Percentiles rank a stretch among this genome's conserved stretches.
Evolutionary conservation across 2,888 invertebrate genomes (phyloP).

Genomic region (Trissoscelio sp.): DNA sequence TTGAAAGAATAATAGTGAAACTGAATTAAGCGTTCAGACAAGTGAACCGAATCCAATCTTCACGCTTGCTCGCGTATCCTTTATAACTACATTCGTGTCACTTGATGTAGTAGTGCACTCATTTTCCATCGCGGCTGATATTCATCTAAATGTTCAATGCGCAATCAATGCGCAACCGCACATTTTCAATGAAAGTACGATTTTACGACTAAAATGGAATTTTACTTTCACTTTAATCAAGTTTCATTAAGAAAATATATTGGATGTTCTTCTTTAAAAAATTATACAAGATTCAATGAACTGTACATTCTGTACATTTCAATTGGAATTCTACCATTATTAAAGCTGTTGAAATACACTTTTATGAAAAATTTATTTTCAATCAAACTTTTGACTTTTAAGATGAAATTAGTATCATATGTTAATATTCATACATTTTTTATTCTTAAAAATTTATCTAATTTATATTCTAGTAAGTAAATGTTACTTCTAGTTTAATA

Average conservation of each 20-base stretch:
- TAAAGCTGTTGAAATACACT: no score
- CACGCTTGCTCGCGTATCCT: slow-evolving; percentile 34
- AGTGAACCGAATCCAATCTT: slow-evolving; percentile 35
- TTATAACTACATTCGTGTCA: slow-evolving; percentile 39
- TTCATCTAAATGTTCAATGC: slow-evolving; percentile 30
- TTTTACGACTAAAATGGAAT: slow-evolving; percentile 24
- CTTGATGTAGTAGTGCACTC: slow-evolving; percentile 2
- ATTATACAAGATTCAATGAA: no score
- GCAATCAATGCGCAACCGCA: slow-evolving; percentile 66
- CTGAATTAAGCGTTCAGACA: slow-evolving; percentile 21
- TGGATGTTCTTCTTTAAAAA: neutral
- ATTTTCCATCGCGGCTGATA: slow-evolving; percentile 35
- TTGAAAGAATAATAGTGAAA: slow-evolving; percentile 16
- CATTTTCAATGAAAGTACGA: slow-evolving; percentile 4
- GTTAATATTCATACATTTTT: no score
- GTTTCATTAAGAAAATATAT: slow-evolving; percentile 18
- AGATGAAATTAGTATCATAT: no score
- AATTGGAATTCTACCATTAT: no score
- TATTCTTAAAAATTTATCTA: no score
- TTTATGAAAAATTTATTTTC: no score
- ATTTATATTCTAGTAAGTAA: no score
- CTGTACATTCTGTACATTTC: no score
- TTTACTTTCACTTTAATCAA: slow-evolving; percentile 42
- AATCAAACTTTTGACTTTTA: no score
- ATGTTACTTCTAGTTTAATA: no score